phyloP scores from a whole-genome alignment of 2,113 vertebrate species.

The Naja naja region DNA sequence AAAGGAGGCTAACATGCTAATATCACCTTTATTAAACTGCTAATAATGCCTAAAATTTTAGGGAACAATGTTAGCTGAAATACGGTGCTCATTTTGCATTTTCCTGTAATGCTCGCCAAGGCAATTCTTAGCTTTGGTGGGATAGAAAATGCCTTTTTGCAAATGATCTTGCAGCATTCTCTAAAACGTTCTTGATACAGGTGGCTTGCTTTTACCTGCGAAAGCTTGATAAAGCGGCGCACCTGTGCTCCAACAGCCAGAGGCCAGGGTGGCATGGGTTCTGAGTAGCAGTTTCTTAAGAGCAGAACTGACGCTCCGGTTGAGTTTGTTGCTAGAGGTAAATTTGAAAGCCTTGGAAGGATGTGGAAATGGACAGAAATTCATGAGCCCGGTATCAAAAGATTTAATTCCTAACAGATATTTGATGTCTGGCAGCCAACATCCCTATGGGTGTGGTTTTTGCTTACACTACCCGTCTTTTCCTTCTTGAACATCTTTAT shows the following conservation, averaged over 20 bases:
- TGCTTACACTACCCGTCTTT: neutral
- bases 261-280: neutral
- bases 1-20: too few relatives aligned
- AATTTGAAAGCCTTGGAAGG: neutral
- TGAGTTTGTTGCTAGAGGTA: neutral
- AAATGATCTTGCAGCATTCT: neutral
- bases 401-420: neutral
- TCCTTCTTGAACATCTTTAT: neutral
- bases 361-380: neutral
- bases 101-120: neutral
- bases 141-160: neutral
- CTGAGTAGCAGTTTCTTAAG: neutral
- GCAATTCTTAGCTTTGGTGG: neutral
- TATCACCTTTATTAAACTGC: too few relatives aligned
- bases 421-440: neutral
- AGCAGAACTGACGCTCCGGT: neutral
- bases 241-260: neutral
- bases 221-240: neutral
- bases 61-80: neutral
- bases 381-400: neutral
- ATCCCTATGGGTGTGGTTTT: neutral
- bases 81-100: neutral
- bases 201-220: neutral
- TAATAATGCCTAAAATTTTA: too few relatives aligned
- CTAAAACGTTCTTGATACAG: neutral